These are phyloP conservation scores for Scaptomyza parva DNA, from an alignment of 2,888 invertebrate genomes.

Conservation along the genomic window DNA sequence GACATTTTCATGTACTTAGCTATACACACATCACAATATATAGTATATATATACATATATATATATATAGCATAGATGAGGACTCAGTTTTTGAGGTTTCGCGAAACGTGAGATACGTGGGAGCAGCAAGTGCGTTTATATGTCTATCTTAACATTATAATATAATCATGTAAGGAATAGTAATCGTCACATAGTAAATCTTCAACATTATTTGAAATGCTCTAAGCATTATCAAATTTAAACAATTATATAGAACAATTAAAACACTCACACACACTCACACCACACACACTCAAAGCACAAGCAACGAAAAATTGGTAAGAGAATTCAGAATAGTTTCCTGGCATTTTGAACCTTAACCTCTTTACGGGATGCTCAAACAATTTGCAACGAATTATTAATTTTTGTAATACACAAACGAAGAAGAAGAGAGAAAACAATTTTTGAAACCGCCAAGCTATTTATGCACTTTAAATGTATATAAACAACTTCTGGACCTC, in stretches of 20 bases:
- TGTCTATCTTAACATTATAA: conserved; percentile 53
- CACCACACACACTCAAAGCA: conserved; percentile 7
- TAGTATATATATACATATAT: no score
- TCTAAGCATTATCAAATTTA: conserved; percentile 26
- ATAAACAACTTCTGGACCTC: conserved; percentile 78
- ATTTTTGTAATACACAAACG: conserved; percentile 9
- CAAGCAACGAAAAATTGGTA: conserved; percentile 58
- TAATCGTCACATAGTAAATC: conserved; percentile 7
- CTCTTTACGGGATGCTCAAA: neutral
- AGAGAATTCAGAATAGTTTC: neutral
- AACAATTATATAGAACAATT: conserved; percentile 34
- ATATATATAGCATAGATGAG: conserved; percentile 44
- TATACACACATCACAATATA: conserved; percentile 1
- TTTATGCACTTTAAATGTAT: conserved; percentile 51
- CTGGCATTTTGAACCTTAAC: neutral
- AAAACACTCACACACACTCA: conserved; percentile 17
- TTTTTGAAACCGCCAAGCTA: conserved; percentile 50
- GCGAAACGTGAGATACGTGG: conserved; percentile 34
- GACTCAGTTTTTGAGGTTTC: conserved; percentile 82
- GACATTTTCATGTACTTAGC: conserved; percentile 25
- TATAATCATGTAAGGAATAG: conserved; percentile 30
- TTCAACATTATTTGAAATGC: conserved; percentile 23
- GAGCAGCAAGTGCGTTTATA: conserved; percentile 54
- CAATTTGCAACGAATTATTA: conserved; percentile 29
- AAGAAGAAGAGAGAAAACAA: conserved; percentile 22